Conservation (phyloP, 1,140 invertebrate genomes). For the Agrypnia vestita region DNA sequence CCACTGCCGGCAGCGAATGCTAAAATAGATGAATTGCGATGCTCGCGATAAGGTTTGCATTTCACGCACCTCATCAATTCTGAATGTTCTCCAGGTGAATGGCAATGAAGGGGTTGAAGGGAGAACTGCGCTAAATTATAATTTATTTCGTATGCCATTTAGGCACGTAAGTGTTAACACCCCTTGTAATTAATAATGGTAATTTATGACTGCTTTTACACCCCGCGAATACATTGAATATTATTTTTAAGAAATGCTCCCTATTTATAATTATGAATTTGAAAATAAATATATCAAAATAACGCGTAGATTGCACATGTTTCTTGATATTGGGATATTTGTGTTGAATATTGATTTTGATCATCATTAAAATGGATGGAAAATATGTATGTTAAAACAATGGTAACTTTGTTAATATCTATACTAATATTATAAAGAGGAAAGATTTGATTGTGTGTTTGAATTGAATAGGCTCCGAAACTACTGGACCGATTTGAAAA, state of each 20-base stretch:
- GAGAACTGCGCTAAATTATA: constrained; percentile 42
- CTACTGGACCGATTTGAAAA: too few species aligned
- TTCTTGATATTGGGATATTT: too few species aligned
- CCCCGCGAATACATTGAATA: not conserved
- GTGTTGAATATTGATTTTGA: too few species aligned
- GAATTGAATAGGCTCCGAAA: too few species aligned
- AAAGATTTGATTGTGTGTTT: too few species aligned
- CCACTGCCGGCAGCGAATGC: not conserved
- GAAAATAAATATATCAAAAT: too few species aligned
- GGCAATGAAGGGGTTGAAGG: constrained; percentile 46
- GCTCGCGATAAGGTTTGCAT: constrained; percentile 40
- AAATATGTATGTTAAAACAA: too few species aligned
- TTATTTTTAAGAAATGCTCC: constrained; percentile 2
- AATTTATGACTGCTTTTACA: constrained; percentile 24
- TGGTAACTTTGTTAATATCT: too few species aligned
- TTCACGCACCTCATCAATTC: constrained; percentile 50
- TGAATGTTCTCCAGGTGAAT: constrained; percentile 49
- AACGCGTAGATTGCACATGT: too few species aligned
- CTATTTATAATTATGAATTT: too few species aligned
- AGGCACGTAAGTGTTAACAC: constrained; percentile 35
- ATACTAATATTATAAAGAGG: too few species aligned
- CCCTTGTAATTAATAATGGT: constrained; percentile 42
- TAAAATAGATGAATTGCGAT: constrained; percentile 47
- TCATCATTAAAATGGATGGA: too few species aligned
- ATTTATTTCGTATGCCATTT: constrained; percentile 47